Conservation (phyloP, 2,113 vertebrate genomes). For the Ibidorhyncha struthersii region DNA sequence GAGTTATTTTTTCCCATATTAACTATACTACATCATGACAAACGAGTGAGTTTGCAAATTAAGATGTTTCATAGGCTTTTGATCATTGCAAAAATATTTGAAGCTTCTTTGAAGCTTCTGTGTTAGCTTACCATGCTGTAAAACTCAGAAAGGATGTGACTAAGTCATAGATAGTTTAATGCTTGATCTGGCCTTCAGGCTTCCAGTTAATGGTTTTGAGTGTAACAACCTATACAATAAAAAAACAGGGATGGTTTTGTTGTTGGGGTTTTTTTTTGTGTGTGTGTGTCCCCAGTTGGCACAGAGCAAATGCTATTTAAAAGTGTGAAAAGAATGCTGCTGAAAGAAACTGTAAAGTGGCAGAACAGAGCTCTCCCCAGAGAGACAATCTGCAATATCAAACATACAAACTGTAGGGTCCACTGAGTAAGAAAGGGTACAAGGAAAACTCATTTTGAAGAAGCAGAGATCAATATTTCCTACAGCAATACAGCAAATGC, state of each 20-base stretch:
- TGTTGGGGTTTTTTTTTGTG: neutral
- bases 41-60: neutral
- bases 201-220: neutral
- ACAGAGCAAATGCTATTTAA: neutral
- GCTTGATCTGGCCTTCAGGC: neutral
- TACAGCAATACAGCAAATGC: neutral
- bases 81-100: neutral
- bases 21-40: neutral
- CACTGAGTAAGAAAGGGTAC: slow-evolving; percentile 1
- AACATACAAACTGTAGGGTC: neutral
- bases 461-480: slow-evolving; percentile 45
- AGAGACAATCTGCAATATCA: slow-evolving; percentile 14
- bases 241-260: neutral
- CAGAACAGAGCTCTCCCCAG: neutral
- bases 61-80: slow-evolving; percentile 9
- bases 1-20: neutral
- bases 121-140: neutral
- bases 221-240: neutral
- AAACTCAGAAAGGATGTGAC: neutral
- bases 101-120: neutral
- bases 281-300: neutral
- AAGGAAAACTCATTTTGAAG: slow-evolving; percentile 58
- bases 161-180: neutral
- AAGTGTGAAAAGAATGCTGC: slow-evolving; percentile 25
- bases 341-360: slow-evolving; percentile 9